phyloP scores from a whole-genome alignment of 2,113 vertebrate genomes.

The Cyphomyrus discorhynchus region DNA sequence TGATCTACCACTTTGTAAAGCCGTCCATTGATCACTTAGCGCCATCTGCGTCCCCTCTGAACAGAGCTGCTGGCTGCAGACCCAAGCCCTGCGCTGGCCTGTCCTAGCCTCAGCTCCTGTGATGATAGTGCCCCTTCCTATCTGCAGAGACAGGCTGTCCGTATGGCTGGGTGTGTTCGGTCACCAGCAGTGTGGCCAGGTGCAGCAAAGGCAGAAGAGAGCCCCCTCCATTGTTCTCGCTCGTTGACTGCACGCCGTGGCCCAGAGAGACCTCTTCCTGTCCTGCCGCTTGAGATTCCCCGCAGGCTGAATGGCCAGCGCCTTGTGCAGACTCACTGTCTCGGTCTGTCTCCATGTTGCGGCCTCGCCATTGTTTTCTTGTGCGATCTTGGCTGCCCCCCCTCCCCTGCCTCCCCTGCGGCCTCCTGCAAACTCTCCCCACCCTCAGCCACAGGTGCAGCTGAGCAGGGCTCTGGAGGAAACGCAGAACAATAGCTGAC shows the following conservation, averaged over 20 bases:
- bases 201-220: constrained; percentile 39
- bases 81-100: not conserved
- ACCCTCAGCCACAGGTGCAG: constrained; percentile 51
- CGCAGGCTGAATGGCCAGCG: constrained; percentile 39
- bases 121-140: not conserved
- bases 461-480: constrained; percentile 42
- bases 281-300: constrained; percentile 51
- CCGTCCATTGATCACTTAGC: not conserved
- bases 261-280: constrained; percentile 62
- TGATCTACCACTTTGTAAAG: not conserved
- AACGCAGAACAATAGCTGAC: constrained; percentile 50
- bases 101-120: not conserved
- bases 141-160: constrained; percentile 36
- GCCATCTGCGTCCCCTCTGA: not conserved
- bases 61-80: not conserved
- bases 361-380: constrained; percentile 63
- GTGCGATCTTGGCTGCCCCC: constrained; percentile 30
- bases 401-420: not conserved
- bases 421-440: not conserved
- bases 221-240: constrained; percentile 38
- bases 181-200: constrained; percentile 45
- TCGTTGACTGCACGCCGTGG: constrained; percentile 20
- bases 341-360: constrained; percentile 53
- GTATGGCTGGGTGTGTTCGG: constrained; percentile 32
- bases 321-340: constrained; percentile 62